phyloP scores from a whole-genome alignment of 2,113 vertebrate genomes.

The Apeltes quadracus region DNA sequence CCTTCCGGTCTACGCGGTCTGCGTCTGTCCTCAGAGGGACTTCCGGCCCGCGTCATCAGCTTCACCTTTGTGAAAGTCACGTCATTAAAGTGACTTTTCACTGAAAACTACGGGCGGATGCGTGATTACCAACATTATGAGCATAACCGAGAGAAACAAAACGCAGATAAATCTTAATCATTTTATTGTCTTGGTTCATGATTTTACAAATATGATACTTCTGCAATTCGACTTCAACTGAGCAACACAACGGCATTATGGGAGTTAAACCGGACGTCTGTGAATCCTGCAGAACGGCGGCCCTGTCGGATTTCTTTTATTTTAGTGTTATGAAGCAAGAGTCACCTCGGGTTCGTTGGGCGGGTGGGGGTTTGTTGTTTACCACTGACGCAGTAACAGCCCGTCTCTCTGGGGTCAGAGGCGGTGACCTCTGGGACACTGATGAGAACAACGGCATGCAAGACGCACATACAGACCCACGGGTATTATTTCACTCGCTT shows the following conservation, averaged over 20 bases:
- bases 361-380: conserved; percentile 18
- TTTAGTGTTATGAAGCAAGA: conserved; percentile 24
- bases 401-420: conserved; percentile 74
- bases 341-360: neutral
- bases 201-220: conserved; percentile 81
- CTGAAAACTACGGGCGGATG: no score
- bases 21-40: no score
- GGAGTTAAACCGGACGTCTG: conserved; percentile 62
- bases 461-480: conserved; percentile 78
- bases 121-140: no score
- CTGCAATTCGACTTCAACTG: conserved; percentile 77
- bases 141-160: neutral
- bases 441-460: conserved; percentile 80
- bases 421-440: conserved; percentile 65
- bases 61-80: no score
- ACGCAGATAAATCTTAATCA: conserved; percentile 66
- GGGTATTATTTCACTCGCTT: conserved; percentile 34
- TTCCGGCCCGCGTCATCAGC: no score
- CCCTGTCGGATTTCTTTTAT: neutral
- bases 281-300: conserved; percentile 60
- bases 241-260: conserved; percentile 80
- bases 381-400: conserved; percentile 36
- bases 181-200: conserved; percentile 79
- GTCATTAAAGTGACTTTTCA: no score
- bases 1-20: no score